Percentiles rank a stretch among this genome's conserved stretches.
Conservation (phyloP, 2,797 vertebrate species). For the Mus caroli region DNA sequence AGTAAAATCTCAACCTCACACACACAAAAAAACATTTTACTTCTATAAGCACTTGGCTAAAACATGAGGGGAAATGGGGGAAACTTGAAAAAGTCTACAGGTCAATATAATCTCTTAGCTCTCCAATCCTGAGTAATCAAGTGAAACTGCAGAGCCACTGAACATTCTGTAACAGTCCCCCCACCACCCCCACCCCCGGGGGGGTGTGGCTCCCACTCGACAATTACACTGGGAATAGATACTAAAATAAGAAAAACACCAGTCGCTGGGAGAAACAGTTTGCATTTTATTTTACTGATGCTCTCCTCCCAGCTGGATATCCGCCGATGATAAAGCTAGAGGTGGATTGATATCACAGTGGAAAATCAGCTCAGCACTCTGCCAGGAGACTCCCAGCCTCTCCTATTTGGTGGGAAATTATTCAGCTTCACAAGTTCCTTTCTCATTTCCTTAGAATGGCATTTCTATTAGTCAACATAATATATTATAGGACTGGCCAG, state of each 20-base stretch:
- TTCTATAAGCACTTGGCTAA: neutral
- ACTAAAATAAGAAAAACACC: conserved; percentile 59
- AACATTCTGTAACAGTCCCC: neutral
- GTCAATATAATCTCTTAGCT: neutral
- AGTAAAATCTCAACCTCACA: neutral
- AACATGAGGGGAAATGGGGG: neutral
- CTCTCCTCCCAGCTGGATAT: conserved; percentile 51
- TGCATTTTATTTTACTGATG: conserved; percentile 52
- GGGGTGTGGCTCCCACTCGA: neutral
- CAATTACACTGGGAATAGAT: neutral
- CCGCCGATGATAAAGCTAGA: neutral
- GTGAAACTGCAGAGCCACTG: neutral
- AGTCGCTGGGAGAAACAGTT: neutral
- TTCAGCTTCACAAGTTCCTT: conserved; percentile 43
- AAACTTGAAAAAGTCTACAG: neutral
- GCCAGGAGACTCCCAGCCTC: neutral
- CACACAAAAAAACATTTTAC: neutral
- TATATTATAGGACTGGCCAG: conserved; percentile 43
- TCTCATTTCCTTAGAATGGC: conserved; percentile 49
- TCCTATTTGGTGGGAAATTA: conserved; percentile 60
- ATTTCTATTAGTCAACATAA: conserved; percentile 39
- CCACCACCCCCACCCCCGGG: neutral
- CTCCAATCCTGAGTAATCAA: neutral
- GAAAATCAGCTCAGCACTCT: conserved; percentile 17
- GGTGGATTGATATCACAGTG: conserved; percentile 23